Evolutionary conservation across 2,888 invertebrate species (phyloP).

Genomic region (Seladonia tumulorum): DNA sequence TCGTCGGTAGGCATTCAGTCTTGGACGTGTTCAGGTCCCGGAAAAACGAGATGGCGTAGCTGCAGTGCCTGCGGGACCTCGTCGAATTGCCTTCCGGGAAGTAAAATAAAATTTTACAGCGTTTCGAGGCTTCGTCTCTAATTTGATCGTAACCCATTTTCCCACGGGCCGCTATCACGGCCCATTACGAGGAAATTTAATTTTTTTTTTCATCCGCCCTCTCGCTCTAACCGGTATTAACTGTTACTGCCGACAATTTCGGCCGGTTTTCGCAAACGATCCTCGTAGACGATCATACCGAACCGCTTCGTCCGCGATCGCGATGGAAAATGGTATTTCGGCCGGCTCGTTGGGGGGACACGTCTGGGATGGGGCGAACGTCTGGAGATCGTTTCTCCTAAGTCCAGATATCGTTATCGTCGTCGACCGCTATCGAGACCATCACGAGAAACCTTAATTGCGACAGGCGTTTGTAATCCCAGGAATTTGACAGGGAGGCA

Average conservation of each 20-base stretch:
- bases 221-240: conserved; percentile 46
- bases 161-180: conserved; percentile 57
- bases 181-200: conserved; percentile 66
- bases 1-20: background rate
- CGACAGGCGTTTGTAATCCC: conserved; percentile 28
- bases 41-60: conserved; percentile 27
- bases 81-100: conserved; percentile 71
- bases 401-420: conserved; percentile 50
- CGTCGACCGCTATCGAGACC: conserved; percentile 35
- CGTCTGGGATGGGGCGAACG: background rate
- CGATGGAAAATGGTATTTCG: conserved; percentile 6
- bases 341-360: background rate
- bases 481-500: conserved; percentile 32
- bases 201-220: conserved; percentile 47
- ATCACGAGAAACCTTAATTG: conserved; percentile 46
- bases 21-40: background rate
- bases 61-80: background rate
- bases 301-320: conserved; percentile 34
- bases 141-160: conserved; percentile 78
- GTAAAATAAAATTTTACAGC: conserved; percentile 82
- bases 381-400: conserved; percentile 51
- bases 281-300: conserved; percentile 40
- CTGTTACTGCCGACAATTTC: conserved; percentile 65
- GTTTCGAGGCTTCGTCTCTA: conserved; percentile 74
- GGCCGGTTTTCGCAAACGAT: conserved; percentile 54